Percentiles rank a stretch among this genome's conserved stretches.
phyloP scores from a whole-genome alignment of 2,888 invertebrate genomes.

The Oscheius sp. region DNA sequence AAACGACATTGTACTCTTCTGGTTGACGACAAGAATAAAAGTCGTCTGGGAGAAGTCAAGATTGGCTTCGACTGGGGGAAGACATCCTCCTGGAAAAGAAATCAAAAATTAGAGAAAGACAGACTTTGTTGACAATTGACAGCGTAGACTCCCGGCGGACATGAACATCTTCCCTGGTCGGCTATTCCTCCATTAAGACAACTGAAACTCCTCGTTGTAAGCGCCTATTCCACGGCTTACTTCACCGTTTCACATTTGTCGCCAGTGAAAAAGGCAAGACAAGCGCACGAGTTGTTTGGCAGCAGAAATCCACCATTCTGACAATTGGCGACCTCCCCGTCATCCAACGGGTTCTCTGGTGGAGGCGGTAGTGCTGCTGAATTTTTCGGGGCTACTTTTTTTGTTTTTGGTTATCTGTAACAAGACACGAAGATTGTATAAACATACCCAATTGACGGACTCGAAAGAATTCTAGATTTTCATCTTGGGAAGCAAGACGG shows the following conservation, averaged over 20 bases:
- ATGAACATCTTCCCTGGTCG: slow-evolving; percentile 41
- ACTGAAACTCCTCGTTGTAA: slow-evolving; percentile 6
- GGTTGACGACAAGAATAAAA: slow-evolving; percentile 24
- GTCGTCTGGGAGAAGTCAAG: background rate
- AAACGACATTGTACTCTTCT: slow-evolving; percentile 21
- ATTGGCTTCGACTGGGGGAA: background rate
- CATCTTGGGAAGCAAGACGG: background rate
- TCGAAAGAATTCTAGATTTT: slow-evolving; percentile 21
- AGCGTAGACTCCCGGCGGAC: slow-evolving; percentile 48
- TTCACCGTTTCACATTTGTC: slow-evolving; percentile 33
- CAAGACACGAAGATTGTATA: background rate
- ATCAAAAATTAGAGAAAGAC: background rate
- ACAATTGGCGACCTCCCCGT: slow-evolving; percentile 14
- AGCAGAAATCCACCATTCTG: slow-evolving; percentile 47
- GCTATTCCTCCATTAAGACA: slow-evolving; percentile 49
- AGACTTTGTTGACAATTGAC: slow-evolving; percentile 45
- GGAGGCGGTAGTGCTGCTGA: slow-evolving; percentile 1
- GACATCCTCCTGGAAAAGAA: slow-evolving; percentile 17
- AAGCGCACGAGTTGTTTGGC: slow-evolving; percentile 50
- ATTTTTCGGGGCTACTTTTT: background rate
- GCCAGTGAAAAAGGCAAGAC: slow-evolving; percentile 42
- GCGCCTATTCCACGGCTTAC: background rate
- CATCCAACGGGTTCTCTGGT: background rate
- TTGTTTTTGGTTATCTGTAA: background rate
- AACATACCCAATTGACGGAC: slow-evolving; percentile 13